These are phyloP conservation scores for Peromyscus maniculatus DNA, from an alignment of 2,113 vertebrate species.

Conservation along the genomic window DNA sequence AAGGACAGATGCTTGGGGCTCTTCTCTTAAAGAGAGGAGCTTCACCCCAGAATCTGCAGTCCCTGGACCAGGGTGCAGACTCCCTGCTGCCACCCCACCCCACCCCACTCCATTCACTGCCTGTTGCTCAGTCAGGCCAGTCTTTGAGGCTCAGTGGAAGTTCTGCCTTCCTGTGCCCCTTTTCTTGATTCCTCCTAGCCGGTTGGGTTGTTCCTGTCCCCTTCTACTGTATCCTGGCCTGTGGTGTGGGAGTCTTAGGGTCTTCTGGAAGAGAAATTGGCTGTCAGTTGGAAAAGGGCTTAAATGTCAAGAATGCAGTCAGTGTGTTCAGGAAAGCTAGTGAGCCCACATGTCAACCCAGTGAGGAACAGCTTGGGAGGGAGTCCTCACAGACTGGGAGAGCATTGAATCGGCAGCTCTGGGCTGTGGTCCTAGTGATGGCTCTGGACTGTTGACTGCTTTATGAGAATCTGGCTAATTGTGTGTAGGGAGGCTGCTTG, in stretches of 20 bases:
- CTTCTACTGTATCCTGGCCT: background rate
- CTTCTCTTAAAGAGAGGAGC: background rate
- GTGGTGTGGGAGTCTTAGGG: background rate
- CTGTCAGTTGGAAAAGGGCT: background rate
- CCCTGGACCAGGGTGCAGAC: fast-evolving
- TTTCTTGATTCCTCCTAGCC: background rate
- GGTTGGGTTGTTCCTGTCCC: background rate
- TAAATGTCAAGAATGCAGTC: background rate
- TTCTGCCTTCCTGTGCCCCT: background rate
- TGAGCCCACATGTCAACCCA: background rate
- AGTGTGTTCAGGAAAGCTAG: background rate
- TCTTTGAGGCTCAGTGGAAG: background rate
- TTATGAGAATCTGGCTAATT: background rate
- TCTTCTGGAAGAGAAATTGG: constrained; percentile 51
- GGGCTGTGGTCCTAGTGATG: background rate
- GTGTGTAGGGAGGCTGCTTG: background rate
- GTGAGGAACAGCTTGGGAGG: background rate
- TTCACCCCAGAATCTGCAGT: background rate
- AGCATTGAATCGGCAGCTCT: background rate
- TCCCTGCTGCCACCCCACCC: background rate
- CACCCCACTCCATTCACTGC: background rate
- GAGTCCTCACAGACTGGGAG: background rate
- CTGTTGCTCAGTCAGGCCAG: background rate
- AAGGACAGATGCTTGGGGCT: background rate
- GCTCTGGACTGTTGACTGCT: background rate